A percentile compares a stretch with the other conserved stretches of the same genome.
Conservation (phyloP, 1,140 invertebrate genomes). For the Lamellibrachia luymesi region DNA sequence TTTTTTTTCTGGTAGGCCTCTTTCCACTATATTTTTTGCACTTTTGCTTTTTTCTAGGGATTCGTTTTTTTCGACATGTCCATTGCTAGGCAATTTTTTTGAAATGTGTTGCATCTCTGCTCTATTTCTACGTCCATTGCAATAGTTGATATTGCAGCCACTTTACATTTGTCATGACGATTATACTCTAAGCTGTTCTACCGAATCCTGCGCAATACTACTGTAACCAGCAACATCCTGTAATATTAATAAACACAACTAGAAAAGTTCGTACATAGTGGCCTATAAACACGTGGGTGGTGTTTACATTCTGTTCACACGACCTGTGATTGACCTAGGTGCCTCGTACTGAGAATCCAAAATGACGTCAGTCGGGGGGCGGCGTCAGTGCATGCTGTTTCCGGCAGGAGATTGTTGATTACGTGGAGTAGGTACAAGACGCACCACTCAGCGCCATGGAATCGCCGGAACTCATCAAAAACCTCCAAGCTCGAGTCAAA, state of each 20-base stretch:
- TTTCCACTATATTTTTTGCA: too few species aligned
- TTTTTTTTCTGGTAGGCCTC: too few species aligned
- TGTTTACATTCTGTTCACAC: not conserved
- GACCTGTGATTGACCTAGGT: not conserved
- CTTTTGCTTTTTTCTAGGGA: too few species aligned
- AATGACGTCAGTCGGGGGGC: not conserved
- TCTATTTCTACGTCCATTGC: too few species aligned
- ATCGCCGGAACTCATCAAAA: slow-evolving; percentile 56
- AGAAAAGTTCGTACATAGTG: not conserved
- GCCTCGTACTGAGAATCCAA: not conserved
- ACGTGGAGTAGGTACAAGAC: slow-evolving; percentile 16
- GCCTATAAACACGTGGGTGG: not conserved
- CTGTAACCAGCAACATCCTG: not conserved
- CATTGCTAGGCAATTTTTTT: too few species aligned
- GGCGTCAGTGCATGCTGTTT: not conserved
- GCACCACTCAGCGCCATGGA: slow-evolving; percentile 24
- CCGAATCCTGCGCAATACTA: not conserved
- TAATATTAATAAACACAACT: not conserved
- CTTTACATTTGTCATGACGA: too few species aligned
- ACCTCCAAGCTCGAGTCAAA: slow-evolving; percentile 49
- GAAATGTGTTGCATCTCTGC: too few species aligned
- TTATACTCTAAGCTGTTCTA: not conserved
- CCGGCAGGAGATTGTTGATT: not conserved
- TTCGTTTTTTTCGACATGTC: too few species aligned
- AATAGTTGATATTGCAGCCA: too few species aligned